Conservation (phyloP, 2,797 vertebrate species). For the Anableps anableps region DNA sequence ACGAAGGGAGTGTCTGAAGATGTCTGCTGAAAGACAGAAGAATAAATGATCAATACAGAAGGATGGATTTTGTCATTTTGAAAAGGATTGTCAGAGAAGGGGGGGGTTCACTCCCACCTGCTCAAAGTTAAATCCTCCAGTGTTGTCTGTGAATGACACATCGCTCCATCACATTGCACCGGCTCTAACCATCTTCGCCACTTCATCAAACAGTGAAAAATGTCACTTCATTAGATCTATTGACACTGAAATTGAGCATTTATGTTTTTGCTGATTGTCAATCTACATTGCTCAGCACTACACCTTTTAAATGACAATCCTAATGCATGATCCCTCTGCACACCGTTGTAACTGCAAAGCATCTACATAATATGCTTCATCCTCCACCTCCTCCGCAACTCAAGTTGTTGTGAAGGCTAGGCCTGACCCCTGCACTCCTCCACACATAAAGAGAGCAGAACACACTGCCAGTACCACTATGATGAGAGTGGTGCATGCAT, state of each 20-base stretch:
- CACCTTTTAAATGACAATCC: slow-evolving; percentile 57
- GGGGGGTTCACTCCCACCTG: slow-evolving; percentile 69
- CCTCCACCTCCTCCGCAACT: slow-evolving; percentile 65
- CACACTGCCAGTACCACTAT: slow-evolving; percentile 49
- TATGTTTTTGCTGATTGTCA: slow-evolving; percentile 51
- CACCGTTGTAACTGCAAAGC: slow-evolving; percentile 60
- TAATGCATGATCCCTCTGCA: slow-evolving; percentile 53
- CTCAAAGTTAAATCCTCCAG: slow-evolving; percentile 57
- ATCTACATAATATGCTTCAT: slow-evolving; percentile 58
- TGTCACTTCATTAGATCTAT: slow-evolving; percentile 42
- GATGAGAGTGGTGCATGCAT: slow-evolving; percentile 45
- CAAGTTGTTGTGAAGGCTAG: slow-evolving; percentile 51
- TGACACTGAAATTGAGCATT: slow-evolving; percentile 30
- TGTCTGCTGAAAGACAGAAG: slow-evolving; percentile 76
- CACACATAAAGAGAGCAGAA: slow-evolving; percentile 49
- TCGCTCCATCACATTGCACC: slow-evolving; percentile 56
- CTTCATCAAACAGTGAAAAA: slow-evolving; percentile 31
- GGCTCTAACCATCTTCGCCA: slow-evolving; percentile 17
- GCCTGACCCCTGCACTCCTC: slow-evolving; percentile 62
- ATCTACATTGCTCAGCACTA: slow-evolving; percentile 58
- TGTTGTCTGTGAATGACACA: slow-evolving; percentile 45
- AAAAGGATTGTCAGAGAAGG: slow-evolving; percentile 77
- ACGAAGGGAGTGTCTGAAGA: slow-evolving; percentile 68
- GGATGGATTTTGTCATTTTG: slow-evolving; percentile 87
- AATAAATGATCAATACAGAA: slow-evolving; percentile 86